Percentiles rank a stretch among this genome's conserved stretches.
Evolutionary conservation across 2,797 vertebrate genomes (phyloP).

Genomic region (Bufotes viridis): DNA sequence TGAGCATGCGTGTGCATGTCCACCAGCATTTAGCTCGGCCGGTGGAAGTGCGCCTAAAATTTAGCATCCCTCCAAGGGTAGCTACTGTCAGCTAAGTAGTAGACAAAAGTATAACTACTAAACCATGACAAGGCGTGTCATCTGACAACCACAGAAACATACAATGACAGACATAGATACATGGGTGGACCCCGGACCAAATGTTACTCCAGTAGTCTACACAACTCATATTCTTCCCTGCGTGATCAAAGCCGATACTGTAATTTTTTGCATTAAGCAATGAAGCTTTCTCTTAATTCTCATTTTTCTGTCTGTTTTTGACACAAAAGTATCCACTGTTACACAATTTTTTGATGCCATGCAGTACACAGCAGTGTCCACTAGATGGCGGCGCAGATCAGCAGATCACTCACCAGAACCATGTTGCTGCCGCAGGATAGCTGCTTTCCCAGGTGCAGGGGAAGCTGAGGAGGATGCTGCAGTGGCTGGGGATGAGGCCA

Average conservation of each 20-base stretch:
- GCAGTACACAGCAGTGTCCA: constrained; percentile 5
- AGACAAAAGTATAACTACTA: too few species aligned
- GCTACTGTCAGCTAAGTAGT: too few species aligned
- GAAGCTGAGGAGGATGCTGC: constrained; percentile 79
- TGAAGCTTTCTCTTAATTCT: background rate
- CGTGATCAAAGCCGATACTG: background rate
- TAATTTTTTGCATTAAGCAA: background rate
- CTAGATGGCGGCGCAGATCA: constrained; percentile 70
- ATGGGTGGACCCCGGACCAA: too few species aligned
- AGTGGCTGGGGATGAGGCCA: constrained; percentile 60
- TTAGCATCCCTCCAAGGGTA: too few species aligned
- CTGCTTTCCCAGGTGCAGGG: constrained; percentile 75
- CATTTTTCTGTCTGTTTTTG: background rate
- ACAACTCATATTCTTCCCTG: background rate
- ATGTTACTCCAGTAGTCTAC: background rate
- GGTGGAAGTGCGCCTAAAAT: too few species aligned
- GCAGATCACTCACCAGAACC: constrained; percentile 81
- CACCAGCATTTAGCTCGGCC: too few species aligned
- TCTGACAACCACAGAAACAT: too few species aligned
- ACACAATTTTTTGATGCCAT: background rate
- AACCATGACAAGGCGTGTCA: too few species aligned
- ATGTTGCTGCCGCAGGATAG: constrained; percentile 83
- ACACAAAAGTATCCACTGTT: too few species aligned
- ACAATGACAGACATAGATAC: too few species aligned
- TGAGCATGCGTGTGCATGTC: too few species aligned